These are phyloP conservation scores for Poeciliopsis infans DNA, from an alignment of 2,797 vertebrate species.

Conservation along the genomic window DNA sequence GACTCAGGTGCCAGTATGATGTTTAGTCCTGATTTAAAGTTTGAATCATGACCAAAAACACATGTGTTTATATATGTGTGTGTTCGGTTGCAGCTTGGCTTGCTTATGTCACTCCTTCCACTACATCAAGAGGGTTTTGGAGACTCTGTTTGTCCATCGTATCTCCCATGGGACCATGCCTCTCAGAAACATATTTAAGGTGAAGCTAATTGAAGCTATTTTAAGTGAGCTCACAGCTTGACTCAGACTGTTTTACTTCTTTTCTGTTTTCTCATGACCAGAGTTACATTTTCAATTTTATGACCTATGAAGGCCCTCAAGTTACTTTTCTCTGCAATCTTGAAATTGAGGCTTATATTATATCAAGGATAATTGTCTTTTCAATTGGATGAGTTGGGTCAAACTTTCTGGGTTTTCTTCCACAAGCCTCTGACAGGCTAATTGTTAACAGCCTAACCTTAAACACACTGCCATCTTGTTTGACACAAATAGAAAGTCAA, in stretches of 20 bases:
- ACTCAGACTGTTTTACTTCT: slow-evolving; percentile 44
- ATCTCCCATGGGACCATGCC: slow-evolving; percentile 95
- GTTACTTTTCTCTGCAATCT: not conserved
- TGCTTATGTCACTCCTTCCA: slow-evolving; percentile 93
- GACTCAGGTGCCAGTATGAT: slow-evolving; percentile 42
- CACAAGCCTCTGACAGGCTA: too few species aligned
- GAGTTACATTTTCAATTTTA: not conserved
- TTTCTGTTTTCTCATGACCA: slow-evolving; percentile 17
- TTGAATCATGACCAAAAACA: slow-evolving; percentile 13
- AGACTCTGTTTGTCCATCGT: slow-evolving; percentile 91
- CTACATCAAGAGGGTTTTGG: slow-evolving; percentile 90
- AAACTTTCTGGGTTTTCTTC: too few species aligned
- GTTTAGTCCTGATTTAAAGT: not conserved
- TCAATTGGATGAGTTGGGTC: too few species aligned
- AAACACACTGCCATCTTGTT: too few species aligned
- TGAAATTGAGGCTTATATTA: not conserved
- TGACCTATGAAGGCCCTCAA: not conserved
- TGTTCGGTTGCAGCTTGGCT: slow-evolving; percentile 82
- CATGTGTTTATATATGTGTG: slow-evolving; percentile 2
- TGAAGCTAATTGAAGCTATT: slow-evolving; percentile 36
- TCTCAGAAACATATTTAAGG: slow-evolving; percentile 92
- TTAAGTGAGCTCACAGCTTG: not conserved
- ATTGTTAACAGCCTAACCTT: too few species aligned
- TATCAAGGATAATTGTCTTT: too few species aligned
- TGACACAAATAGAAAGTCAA: too few species aligned